These are phyloP conservation scores for Acrobasis consociella DNA, from an alignment of 2,888 invertebrate genomes.

Conservation along the genomic window DNA sequence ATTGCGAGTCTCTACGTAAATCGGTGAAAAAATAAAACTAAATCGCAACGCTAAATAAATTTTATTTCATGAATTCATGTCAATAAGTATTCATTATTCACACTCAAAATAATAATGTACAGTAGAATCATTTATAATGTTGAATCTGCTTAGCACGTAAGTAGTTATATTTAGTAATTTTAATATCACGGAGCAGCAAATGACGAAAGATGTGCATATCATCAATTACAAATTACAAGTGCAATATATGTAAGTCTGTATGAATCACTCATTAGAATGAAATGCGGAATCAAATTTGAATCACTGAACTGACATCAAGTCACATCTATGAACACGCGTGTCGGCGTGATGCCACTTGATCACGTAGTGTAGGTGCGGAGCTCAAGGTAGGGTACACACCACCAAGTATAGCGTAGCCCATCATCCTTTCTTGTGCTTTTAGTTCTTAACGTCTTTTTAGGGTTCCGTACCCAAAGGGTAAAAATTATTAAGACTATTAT, in stretches of 20 bases:
- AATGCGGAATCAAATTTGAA: too few relatives aligned
- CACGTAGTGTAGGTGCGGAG: too few relatives aligned
- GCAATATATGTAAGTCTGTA: conserved; percentile 25
- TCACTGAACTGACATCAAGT: not conserved
- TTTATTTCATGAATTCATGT: conserved; percentile 64
- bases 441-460: too few relatives aligned
- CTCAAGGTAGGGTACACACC: too few relatives aligned
- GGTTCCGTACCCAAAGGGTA: too few relatives aligned
- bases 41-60: conserved; percentile 70
- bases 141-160: conserved; percentile 51
- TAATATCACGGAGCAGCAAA: conserved; percentile 57
- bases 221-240: conserved; percentile 36
- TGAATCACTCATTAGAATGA: not conserved
- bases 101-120: conserved; percentile 64
- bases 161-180: conserved; percentile 44
- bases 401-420: too few relatives aligned
- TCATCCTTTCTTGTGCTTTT: too few relatives aligned
- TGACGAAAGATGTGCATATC: conserved; percentile 47
- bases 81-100: conserved; percentile 63
- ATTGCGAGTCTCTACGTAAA: too few relatives aligned
- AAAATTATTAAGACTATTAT: too few relatives aligned
- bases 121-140: conserved; percentile 52
- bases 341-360: not conserved
- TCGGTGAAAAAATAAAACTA: conserved; percentile 50
- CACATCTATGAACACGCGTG: not conserved